Evolutionary conservation across 1,140 invertebrate genomes (phyloP).

Genomic region (Coenobita brevimanus): DNA sequence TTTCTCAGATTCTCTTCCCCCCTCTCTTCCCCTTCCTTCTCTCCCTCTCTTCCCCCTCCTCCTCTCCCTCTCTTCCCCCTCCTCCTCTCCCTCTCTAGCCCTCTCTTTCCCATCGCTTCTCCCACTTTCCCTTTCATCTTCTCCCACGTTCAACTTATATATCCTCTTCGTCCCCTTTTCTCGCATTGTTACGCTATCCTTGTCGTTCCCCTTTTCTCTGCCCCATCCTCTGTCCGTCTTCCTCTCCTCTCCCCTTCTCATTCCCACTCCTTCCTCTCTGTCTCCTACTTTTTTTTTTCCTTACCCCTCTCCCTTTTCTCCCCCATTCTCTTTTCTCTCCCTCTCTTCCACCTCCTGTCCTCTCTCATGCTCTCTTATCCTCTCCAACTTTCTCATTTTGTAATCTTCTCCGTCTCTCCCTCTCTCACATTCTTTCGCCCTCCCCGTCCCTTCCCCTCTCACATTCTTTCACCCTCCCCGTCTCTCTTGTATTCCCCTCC

Average conservation of each 20-base stretch:
- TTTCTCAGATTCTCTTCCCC: not conserved
- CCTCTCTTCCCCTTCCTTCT: not conserved
- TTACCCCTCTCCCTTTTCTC: not conserved
- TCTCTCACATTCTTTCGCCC: too few species aligned
- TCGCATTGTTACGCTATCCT: not conserved
- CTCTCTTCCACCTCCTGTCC: too few species aligned
- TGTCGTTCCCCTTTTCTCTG: not conserved
- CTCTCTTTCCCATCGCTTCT: too few species aligned
- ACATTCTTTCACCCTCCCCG: too few species aligned
- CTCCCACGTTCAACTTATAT: not conserved
- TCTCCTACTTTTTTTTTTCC: not conserved
- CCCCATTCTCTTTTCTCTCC: not conserved
- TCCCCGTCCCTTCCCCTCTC: too few species aligned
- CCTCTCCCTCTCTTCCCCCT: too few species aligned
- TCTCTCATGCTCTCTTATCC: too few species aligned
- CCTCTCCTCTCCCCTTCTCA: not conserved
- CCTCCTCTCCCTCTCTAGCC: too few species aligned
- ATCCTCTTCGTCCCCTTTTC: not conserved
- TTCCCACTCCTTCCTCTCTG: not conserved
- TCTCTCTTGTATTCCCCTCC: too few species aligned
- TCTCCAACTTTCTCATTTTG: too few species aligned
- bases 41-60: not conserved
- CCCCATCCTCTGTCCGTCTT: not conserved
- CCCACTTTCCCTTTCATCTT: too few species aligned
- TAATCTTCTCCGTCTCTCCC: too few species aligned